A percentile compares a stretch with the other conserved stretches of the same genome.
Conservation (phyloP, 2,113 vertebrate genomes). For the Ammodytes marinus region DNA sequence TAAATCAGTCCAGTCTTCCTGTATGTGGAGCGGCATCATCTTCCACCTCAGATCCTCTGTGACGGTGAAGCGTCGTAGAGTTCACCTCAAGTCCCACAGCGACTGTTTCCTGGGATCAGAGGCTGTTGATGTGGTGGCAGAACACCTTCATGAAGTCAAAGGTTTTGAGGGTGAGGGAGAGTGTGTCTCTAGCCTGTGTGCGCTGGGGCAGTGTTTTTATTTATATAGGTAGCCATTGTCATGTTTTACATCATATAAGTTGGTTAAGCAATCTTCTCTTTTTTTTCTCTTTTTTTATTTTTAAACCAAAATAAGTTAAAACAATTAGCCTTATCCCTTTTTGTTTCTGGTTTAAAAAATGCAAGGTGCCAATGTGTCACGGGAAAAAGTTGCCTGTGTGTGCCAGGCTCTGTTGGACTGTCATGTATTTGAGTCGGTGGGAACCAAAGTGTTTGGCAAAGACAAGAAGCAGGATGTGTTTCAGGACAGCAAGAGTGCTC, state of each 20-base stretch:
- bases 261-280: neutral
- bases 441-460: constrained; percentile 89
- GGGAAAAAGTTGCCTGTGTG: constrained; percentile 89
- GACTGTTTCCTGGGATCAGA: constrained; percentile 95
- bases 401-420: constrained; percentile 94
- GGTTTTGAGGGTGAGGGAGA: constrained; percentile 54
- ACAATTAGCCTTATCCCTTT: neutral
- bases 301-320: neutral
- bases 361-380: constrained; percentile 79
- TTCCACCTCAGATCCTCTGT: constrained; percentile 89
- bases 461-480: constrained; percentile 87
- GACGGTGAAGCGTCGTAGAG: constrained; percentile 91
- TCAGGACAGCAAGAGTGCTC: constrained; percentile 91
- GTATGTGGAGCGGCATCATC: constrained; percentile 93
- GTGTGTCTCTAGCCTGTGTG: neutral
- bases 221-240: neutral
- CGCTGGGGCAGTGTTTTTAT: neutral
- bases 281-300: neutral
- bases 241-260: neutral
- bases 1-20: constrained; percentile 88
- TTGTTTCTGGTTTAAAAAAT: neutral
- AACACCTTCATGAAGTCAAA: constrained; percentile 86
- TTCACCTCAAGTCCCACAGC: constrained; percentile 89
- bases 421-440: constrained; percentile 91
- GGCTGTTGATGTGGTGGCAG: constrained; percentile 90